Conservation (phyloP, 2,113 vertebrate species). For the rabbit (Oryctolagus cuniculus) region DNA sequence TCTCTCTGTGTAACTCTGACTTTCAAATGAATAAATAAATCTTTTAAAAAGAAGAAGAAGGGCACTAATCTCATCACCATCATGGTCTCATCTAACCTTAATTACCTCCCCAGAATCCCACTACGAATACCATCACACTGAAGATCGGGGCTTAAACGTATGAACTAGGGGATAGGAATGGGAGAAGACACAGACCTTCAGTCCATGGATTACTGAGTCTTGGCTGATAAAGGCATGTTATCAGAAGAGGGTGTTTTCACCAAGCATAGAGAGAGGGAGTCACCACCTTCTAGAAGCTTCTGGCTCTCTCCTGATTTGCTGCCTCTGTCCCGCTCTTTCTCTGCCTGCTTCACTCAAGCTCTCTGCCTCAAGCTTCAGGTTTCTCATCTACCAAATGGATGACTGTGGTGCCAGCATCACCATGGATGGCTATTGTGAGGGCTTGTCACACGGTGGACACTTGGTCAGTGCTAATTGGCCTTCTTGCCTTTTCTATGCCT, state of each 20-base stretch:
- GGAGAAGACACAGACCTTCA: too few species aligned
- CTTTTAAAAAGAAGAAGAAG: not conserved
- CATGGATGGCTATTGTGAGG: not conserved
- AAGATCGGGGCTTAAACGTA: not conserved
- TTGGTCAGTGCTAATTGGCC: not conserved
- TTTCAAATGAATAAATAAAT: too few species aligned
- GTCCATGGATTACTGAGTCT: not conserved
- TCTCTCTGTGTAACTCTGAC: too few species aligned
- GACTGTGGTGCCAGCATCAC: rapidly evolving
- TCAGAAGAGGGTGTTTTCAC: not conserved
- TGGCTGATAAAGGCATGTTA: not conserved
- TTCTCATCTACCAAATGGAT: not conserved
- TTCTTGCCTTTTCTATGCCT: not conserved
- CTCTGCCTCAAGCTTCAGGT: too few species aligned
- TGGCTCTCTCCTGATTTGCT: not conserved
- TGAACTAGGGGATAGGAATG: not conserved
- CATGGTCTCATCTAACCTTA: not conserved
- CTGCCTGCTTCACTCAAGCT: not conserved
- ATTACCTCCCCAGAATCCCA: not conserved
- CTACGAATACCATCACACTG: not conserved
- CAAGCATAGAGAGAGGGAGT: not conserved
- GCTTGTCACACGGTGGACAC: rapidly evolving
- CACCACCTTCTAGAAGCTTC: not conserved
- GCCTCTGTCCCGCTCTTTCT: not conserved
- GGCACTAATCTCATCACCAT: not conserved